phyloP scores from a whole-genome alignment of 2,888 invertebrate genomes.

The Ornithoptera priamus region DNA sequence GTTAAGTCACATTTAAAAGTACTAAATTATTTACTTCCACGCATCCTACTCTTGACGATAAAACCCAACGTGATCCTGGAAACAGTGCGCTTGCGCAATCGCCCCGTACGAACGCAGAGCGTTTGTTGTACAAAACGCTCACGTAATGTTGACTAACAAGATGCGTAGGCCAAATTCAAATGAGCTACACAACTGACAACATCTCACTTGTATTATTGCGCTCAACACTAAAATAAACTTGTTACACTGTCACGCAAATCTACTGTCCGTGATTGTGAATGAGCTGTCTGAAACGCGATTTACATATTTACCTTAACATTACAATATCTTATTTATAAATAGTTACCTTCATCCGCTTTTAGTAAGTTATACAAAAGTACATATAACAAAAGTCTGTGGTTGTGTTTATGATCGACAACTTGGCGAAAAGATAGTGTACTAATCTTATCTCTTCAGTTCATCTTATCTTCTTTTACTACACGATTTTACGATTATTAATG shows the following conservation, averaged over 20 bases:
- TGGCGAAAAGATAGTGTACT: no score
- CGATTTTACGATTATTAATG: no score
- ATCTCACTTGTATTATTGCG: slow-evolving; percentile 6
- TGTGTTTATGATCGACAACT: no score
- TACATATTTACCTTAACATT: neutral
- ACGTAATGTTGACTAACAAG: slow-evolving; percentile 33
- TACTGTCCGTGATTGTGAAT: slow-evolving; percentile 4
- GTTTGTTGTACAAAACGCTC: slow-evolving; percentile 34
- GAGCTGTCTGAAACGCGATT: neutral
- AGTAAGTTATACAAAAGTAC: no score
- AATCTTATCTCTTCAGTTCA: no score
- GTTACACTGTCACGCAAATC: slow-evolving; percentile 3
- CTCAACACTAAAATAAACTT: slow-evolving; percentile 17
- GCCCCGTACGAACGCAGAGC: slow-evolving; percentile 27
- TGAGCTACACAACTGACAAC: slow-evolving; percentile 16
- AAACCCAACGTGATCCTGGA: slow-evolving; percentile 18
- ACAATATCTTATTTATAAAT: neutral
- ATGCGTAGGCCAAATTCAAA: slow-evolving; percentile 26
- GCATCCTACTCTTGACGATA: slow-evolving; percentile 12
- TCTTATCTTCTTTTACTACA: no score
- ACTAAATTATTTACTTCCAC: slow-evolving; percentile 11
- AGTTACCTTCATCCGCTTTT: neutral
- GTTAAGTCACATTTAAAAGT: neutral
- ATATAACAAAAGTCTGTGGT: no score
- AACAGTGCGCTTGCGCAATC: slow-evolving; percentile 31